These are phyloP conservation scores for Drosophila pruinosa DNA, from an alignment of 1,140 invertebrate genomes.

Conservation along the genomic window DNA sequence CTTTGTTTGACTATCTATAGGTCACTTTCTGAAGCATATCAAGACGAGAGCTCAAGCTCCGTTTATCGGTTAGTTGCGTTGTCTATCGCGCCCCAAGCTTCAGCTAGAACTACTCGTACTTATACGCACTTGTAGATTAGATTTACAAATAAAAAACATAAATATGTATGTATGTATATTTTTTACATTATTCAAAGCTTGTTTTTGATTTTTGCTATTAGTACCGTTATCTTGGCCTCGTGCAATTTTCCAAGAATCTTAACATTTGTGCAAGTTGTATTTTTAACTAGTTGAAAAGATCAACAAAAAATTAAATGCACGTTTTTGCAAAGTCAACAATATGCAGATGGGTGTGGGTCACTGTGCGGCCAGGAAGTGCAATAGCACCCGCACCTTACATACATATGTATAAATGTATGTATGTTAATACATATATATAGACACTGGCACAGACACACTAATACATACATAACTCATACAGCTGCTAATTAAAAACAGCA, in stretches of 20 bases:
- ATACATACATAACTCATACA: constrained; percentile 10
- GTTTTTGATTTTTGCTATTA: neutral
- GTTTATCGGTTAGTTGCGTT: constrained; percentile 9
- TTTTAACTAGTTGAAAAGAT: neutral
- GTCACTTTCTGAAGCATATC: constrained; percentile 32
- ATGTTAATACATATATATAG: neutral
- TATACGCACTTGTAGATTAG: constrained; percentile 64
- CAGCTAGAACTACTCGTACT: neutral
- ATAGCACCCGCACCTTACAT: constrained; percentile 1
- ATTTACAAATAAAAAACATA: neutral
- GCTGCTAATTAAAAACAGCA: constrained; percentile 43
- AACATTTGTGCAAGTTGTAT: neutral
- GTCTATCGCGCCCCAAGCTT: constrained; percentile 24
- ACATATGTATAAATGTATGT: neutral
- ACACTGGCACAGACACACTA: neutral
- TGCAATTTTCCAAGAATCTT: constrained; percentile 14
- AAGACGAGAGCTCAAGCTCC: constrained; percentile 7
- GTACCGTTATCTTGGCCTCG: neutral
- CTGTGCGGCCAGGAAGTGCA: constrained; percentile 19
- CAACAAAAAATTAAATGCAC: neutral
- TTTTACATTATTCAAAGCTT: neutral
- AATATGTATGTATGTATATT: neutral
- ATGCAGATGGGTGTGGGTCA: neutral
- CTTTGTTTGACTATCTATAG: constrained; percentile 43
- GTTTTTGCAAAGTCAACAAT: constrained; percentile 14